Evolutionary conservation across 2,797 vertebrate species (phyloP).

Genomic region (Nannoperca obscura): DNA sequence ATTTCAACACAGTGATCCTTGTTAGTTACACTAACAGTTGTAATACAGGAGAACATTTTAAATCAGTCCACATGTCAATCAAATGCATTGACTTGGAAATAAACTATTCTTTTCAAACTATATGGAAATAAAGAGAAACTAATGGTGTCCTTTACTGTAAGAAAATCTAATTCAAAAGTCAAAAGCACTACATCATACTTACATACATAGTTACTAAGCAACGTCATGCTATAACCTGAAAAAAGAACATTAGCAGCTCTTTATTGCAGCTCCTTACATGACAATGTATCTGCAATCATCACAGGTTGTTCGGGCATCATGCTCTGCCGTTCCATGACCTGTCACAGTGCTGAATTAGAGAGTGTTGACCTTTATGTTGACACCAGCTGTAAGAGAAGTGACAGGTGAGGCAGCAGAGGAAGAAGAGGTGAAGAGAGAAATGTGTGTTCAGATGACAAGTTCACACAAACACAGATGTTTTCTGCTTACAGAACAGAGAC

Average conservation of each 20-base stretch:
- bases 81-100: background rate
- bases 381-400: constrained; percentile 11
- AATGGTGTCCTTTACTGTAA: background rate
- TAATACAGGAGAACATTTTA: background rate
- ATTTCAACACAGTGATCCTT: background rate
- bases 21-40: background rate
- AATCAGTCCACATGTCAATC: background rate
- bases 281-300: background rate
- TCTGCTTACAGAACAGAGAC: background rate
- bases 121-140: background rate
- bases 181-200: background rate
- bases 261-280: background rate
- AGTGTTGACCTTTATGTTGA: constrained; percentile 40
- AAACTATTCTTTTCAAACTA: background rate
- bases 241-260: background rate
- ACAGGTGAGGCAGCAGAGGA: background rate
- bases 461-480: background rate
- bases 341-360: constrained; percentile 33
- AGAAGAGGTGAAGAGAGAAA: background rate
- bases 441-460: constrained; percentile 12
- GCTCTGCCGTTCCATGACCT: background rate
- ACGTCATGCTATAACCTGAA: background rate
- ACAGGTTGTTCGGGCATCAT: background rate
- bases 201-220: background rate
- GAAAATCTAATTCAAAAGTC: background rate